These are phyloP conservation scores for Mus minutoides DNA, from an alignment of 2,797 vertebrate species.

Conservation along the genomic window DNA sequence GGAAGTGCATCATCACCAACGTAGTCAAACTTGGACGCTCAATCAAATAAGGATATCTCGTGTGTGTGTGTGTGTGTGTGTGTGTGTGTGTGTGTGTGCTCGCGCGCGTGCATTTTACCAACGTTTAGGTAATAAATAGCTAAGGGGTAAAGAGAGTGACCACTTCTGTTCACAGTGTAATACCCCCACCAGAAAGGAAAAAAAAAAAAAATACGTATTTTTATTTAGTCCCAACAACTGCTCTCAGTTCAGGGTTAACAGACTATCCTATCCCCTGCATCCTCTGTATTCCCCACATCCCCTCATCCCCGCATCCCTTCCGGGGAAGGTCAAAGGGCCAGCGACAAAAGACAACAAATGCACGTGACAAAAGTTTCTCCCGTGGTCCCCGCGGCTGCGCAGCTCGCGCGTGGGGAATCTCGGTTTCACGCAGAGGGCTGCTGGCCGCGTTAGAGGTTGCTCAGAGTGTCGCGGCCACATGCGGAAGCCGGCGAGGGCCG, in stretches of 20 bases:
- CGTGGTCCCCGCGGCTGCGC: background rate
- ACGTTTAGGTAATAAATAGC: background rate
- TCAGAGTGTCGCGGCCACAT: background rate
- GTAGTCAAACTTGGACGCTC: background rate
- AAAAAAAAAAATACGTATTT: background rate
- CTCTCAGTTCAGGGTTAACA: background rate
- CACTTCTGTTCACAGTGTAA: background rate
- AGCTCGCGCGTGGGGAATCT: background rate
- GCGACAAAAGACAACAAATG: constrained; percentile 68
- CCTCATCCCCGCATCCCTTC: background rate
- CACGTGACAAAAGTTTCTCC: constrained; percentile 80
- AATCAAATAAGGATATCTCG: background rate
- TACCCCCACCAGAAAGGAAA: background rate
- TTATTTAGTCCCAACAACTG: background rate
- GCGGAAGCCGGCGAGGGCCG: constrained; percentile 13
- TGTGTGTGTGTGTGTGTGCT: background rate
- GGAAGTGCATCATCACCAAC: background rate
- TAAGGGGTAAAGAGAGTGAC: background rate
- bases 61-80: background rate
- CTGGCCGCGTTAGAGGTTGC: background rate
- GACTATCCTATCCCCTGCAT: background rate
- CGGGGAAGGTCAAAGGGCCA: constrained; percentile 54
- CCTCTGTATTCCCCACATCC: background rate
- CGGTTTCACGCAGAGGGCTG: background rate
- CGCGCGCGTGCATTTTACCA: background rate